These are phyloP conservation scores for Sesia bembeciformis DNA, from an alignment of 2,888 invertebrate species.

Conservation along the genomic window DNA sequence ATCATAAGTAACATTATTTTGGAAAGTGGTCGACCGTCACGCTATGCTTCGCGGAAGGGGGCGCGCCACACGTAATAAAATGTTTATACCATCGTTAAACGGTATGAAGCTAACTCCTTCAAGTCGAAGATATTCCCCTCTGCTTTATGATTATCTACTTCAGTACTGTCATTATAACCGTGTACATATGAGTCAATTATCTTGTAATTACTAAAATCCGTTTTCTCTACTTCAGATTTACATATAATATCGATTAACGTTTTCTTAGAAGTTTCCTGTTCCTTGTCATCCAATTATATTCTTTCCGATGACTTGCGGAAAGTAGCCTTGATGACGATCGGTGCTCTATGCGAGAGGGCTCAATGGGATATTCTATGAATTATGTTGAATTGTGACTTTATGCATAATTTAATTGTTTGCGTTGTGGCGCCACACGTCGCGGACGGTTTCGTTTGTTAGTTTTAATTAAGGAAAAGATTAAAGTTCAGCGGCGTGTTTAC, in stretches of 20 bases:
- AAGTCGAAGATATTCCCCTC: constrained; percentile 6
- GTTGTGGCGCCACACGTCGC: constrained; percentile 57
- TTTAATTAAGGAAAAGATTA: constrained; percentile 40
- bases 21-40: constrained; percentile 13
- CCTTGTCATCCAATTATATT: neutral
- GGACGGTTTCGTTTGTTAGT: constrained; percentile 45
- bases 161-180: constrained; percentile 3
- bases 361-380: constrained; percentile 27
- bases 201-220: constrained; percentile 3
- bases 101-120: constrained; percentile 4
- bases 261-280: neutral
- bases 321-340: neutral
- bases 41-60: constrained; percentile 7
- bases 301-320: neutral
- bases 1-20: constrained; percentile 9
- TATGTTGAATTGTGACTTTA: constrained; percentile 52
- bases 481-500: constrained; percentile 18
- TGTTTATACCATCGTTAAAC: constrained; percentile 9
- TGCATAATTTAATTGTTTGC: constrained; percentile 60
- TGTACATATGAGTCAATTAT: constrained; percentile 3
- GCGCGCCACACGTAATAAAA: constrained; percentile 11
- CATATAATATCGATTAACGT: neutral
- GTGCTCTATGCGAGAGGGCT: neutral
- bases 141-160: constrained; percentile 5
- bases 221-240: constrained; percentile 4